Percentiles rank a stretch among this genome's conserved stretches.
phyloP scores from a whole-genome alignment of 2,888 invertebrate genomes.

The Amblyjoppa fuscipennis region DNA sequence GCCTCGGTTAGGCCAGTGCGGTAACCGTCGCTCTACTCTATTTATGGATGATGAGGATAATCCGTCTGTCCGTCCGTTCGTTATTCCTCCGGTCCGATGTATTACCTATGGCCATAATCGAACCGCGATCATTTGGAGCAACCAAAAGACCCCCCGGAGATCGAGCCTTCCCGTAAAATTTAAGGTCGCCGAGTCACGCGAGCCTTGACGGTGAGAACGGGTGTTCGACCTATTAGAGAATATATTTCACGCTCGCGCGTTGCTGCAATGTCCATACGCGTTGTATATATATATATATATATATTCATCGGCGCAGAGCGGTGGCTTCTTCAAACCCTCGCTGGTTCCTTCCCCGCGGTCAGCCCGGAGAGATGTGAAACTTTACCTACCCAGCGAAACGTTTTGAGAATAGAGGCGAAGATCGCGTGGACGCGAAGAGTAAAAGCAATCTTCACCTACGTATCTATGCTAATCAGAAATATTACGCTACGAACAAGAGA shows the following conservation, averaged over 20 bases:
- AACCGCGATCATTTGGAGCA: slow-evolving; percentile 62
- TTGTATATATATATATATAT: slow-evolving; percentile 5
- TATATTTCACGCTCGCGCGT: slow-evolving; percentile 45
- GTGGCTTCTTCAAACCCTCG: slow-evolving; percentile 28
- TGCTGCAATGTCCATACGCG: slow-evolving; percentile 1
- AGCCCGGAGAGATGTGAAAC: slow-evolving; percentile 57
- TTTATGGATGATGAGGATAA: slow-evolving; percentile 41
- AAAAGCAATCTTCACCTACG: slow-evolving; percentile 73
- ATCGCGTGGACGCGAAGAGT: slow-evolving; percentile 72
- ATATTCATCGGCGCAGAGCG: slow-evolving; percentile 32
- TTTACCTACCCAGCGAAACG: slow-evolving; percentile 60
- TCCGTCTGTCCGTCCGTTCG: slow-evolving; percentile 34
- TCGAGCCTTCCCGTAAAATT: slow-evolving; percentile 59
- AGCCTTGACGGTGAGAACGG: slow-evolving; percentile 32
- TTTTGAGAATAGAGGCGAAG: slow-evolving; percentile 66
- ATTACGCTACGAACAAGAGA: slow-evolving; percentile 67
- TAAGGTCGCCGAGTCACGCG: slow-evolving; percentile 66
- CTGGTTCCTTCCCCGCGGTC: not conserved
- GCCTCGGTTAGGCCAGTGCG: not conserved
- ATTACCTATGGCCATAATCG: slow-evolving; percentile 64
- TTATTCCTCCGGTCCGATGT: slow-evolving; percentile 42
- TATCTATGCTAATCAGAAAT: slow-evolving; percentile 74
- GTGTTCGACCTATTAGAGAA: slow-evolving; percentile 60
- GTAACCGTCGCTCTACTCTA: slow-evolving; percentile 15
- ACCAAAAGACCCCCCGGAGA: slow-evolving; percentile 46